Percentiles rank a stretch among this genome's conserved stretches.
These are phyloP conservation scores for Salticus scenicus DNA, from an alignment of 2,888 invertebrate genomes.

Conservation along the genomic window DNA sequence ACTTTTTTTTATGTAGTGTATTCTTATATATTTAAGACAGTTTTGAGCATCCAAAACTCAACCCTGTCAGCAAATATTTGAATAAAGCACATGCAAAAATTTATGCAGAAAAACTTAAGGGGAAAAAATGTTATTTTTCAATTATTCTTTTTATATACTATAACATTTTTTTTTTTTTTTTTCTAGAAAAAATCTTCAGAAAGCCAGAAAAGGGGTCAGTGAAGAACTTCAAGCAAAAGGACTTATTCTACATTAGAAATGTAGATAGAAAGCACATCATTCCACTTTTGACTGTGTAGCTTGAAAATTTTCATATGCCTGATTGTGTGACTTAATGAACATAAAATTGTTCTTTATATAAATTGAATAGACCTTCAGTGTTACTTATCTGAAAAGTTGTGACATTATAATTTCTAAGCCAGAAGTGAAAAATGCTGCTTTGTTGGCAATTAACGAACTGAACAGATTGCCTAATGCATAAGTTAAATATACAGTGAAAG, in stretches of 20 bases:
- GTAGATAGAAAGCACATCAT: slow-evolving; percentile 57
- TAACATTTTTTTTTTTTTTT: background rate
- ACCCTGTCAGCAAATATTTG: no score
- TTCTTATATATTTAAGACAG: no score
- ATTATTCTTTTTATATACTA: no score
- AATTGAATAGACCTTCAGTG: no score
- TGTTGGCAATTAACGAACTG: background rate
- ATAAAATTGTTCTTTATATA: no score
- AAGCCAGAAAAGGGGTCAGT: slow-evolving; percentile 39
- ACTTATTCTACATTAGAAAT: background rate
- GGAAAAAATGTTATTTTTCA: no score
- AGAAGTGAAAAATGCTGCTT: slow-evolving; percentile 5
- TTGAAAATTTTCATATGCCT: no score
- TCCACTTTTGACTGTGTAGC: slow-evolving; percentile 33
- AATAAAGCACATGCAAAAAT: no score
- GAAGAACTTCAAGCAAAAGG: background rate
- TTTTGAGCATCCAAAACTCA: no score
- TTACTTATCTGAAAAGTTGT: background rate
- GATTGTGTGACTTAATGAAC: no score
- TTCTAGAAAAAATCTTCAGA: slow-evolving; percentile 38
- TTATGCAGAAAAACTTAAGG: no score
- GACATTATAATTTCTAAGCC: background rate
- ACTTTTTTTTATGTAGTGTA: no score
- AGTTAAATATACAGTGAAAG: background rate
- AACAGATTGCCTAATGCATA: background rate